Evolutionary conservation across 92 coral and sea anemone genomes (phyloP).

Genomic region (Parazoanthus swiftii): DNA sequence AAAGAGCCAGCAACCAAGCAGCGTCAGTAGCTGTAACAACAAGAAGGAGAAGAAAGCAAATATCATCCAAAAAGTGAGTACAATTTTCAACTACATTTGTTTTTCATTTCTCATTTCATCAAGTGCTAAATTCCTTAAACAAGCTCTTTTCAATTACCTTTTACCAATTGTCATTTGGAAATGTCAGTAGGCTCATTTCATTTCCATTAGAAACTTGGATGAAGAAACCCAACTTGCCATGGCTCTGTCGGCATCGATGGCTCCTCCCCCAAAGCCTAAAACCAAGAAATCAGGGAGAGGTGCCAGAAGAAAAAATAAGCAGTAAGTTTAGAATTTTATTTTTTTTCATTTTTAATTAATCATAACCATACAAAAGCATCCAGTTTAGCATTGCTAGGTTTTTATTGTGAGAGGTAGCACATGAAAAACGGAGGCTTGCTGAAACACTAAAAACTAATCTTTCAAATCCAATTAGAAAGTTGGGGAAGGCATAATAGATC

Average conservation of each 20-base stretch:
- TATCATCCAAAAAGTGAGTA: constrained; percentile 36
- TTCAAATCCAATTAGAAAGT: no score
- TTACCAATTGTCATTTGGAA: not conserved
- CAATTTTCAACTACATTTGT: not conserved
- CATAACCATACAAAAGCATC: no score
- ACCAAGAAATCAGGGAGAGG: constrained; percentile 39
- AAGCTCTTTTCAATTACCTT: no score
- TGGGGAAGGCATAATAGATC: no score
- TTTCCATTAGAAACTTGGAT: constrained; percentile 67
- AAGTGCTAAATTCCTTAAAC: no score
- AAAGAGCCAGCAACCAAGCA: constrained; percentile 12
- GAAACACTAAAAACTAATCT: no score
- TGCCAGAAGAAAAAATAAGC: constrained; percentile 58
- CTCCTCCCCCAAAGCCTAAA: constrained; percentile 54
- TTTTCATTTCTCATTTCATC: not conserved
- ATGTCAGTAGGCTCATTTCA: not conserved
- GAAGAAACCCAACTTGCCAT: constrained; percentile 95
- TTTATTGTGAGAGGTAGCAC: no score
- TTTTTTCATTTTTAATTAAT: no score
- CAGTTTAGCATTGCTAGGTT: no score
- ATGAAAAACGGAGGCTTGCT: not conserved
- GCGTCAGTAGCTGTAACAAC: constrained; percentile 10
- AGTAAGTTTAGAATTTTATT: constrained; percentile 45
- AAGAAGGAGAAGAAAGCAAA: constrained; percentile 42
- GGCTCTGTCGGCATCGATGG: constrained; percentile 96